A percentile compares a stretch with the other conserved stretches of the same genome.
phyloP scores from a whole-genome alignment of 2,888 invertebrate genomes.

The Noctua fimbriata region DNA sequence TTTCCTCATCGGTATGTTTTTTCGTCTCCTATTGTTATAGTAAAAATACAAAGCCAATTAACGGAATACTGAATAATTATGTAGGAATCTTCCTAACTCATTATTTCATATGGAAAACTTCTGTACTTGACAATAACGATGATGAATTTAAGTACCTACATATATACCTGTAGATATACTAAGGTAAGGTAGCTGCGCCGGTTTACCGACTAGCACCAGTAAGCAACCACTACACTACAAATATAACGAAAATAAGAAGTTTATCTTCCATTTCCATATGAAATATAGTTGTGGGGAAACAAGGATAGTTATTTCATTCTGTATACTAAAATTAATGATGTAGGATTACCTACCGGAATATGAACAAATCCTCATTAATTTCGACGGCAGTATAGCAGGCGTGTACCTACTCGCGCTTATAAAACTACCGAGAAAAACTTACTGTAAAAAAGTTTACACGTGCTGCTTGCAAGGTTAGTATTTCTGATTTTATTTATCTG shows the following conservation, averaged over 20 bases:
- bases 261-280: neutral
- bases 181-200: neutral
- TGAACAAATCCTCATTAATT: neutral
- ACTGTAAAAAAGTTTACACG: too few relatives aligned
- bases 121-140: conserved; percentile 24
- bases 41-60: conserved; percentile 36
- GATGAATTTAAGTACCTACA: conserved; percentile 8
- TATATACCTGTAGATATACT: neutral
- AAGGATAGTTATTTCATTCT: neutral
- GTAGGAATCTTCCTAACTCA: conserved; percentile 46
- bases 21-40: conserved; percentile 73
- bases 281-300: neutral
- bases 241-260: neutral
- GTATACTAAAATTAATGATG: too few relatives aligned
- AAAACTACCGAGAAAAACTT: too few relatives aligned
- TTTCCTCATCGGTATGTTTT: conserved; percentile 77
- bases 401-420: neutral
- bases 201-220: neutral
- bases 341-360: too few relatives aligned
- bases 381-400: neutral
- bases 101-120: conserved; percentile 39
- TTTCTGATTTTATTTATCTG: too few relatives aligned
- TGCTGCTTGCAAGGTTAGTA: too few relatives aligned
- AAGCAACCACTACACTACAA: neutral
- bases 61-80: conserved; percentile 20